A percentile compares a stretch with the other conserved stretches of the same genome.
These are phyloP conservation scores for Harmothoe impar DNA, from an alignment of 2,888 invertebrate genomes.

Conservation along the genomic window DNA sequence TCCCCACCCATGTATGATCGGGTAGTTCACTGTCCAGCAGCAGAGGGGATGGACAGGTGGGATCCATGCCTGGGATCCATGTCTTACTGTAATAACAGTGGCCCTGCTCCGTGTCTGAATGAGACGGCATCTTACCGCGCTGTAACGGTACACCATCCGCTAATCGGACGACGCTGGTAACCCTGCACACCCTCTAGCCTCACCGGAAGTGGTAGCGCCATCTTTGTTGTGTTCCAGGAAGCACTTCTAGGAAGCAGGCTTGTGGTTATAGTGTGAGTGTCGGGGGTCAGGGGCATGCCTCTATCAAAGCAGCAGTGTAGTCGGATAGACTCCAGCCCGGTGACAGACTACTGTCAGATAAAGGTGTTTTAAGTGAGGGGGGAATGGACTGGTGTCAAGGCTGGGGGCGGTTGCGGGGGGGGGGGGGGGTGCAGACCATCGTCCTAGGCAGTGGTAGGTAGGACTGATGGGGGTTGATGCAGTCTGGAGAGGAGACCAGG, in stretches of 20 bases:
- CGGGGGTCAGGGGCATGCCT: background rate
- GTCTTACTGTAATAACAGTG: no score
- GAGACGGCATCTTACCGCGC: no score
- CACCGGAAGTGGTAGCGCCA: conserved; percentile 1
- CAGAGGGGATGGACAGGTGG: no score
- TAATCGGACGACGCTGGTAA: no score
- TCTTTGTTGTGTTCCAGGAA: conserved; percentile 1
- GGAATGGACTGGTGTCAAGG: background rate
- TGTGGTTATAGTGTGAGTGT: background rate
- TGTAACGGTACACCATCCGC: no score
- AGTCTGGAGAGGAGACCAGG: background rate
- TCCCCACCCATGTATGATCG: no score
- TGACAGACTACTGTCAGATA: background rate
- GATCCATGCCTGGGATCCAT: no score
- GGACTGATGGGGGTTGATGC: background rate
- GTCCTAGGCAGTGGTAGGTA: background rate
- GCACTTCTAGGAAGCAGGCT: background rate
- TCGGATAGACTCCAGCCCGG: background rate
- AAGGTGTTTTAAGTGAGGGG: background rate
- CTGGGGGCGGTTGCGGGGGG: no score
- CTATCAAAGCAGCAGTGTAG: background rate
- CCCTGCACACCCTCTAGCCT: background rate
- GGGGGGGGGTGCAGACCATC: no score
- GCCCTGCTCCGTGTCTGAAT: no score
- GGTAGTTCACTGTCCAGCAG: no score